A percentile compares a stretch with the other conserved stretches of the same genome.
phyloP scores from a whole-genome alignment of 2,797 vertebrate species.

The Brotula barbata region DNA sequence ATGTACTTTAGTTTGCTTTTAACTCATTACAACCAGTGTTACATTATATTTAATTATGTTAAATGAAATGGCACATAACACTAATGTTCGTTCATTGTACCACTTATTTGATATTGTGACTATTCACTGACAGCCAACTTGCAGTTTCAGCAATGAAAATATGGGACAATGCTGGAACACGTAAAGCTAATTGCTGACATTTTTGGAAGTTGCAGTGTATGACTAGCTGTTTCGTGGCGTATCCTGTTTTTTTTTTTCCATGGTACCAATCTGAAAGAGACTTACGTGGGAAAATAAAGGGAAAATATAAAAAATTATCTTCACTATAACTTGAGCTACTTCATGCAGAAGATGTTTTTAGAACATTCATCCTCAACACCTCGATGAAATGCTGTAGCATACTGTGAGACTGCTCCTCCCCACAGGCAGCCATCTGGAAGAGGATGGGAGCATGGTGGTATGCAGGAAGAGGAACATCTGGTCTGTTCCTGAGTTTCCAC shows the following conservation, averaged over 20 bases:
- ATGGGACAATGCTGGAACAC: conserved; percentile 32
- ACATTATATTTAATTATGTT: background rate
- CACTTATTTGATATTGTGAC: conserved; percentile 11
- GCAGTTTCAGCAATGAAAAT: conserved; percentile 30
- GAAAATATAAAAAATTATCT: background rate
- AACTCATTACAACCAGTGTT: background rate
- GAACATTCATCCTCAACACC: conserved; percentile 31
- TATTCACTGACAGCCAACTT: conserved; percentile 19
- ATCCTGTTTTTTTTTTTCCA: background rate
- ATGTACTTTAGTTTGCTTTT: background rate
- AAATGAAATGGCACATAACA: conserved; percentile 2
- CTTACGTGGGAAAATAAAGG: background rate
- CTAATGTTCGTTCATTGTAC: background rate
- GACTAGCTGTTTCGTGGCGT: conserved; percentile 9
- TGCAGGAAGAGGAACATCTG: conserved; percentile 72
- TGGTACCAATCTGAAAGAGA: conserved; percentile 5
- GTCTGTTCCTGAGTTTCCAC: conserved; percentile 45
- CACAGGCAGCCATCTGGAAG: conserved; percentile 68
- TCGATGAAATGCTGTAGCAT: conserved; percentile 38
- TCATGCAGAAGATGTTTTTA: conserved; percentile 35
- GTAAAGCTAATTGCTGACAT: conserved; percentile 22
- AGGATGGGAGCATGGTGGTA: conserved; percentile 52
- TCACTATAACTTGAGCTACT: conserved; percentile 6
- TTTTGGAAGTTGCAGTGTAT: conserved; percentile 6
- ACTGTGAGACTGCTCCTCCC: conserved; percentile 55